A percentile compares a stretch with the other conserved stretches of the same genome.
These are phyloP conservation scores for Lasioglossum lativentre DNA, from an alignment of 2,888 invertebrate species.

Conservation along the genomic window DNA sequence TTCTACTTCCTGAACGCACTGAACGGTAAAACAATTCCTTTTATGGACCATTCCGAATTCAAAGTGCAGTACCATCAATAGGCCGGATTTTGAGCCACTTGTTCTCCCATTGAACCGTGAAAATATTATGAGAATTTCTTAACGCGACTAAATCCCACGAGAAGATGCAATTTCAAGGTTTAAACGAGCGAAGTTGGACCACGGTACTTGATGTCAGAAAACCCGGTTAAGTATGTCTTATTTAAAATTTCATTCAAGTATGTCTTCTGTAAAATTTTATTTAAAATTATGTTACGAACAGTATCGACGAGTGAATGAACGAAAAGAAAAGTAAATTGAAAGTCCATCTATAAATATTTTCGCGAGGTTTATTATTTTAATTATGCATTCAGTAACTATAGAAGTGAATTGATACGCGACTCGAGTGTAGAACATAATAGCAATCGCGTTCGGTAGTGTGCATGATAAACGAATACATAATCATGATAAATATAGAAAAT, in stretches of 20 bases:
- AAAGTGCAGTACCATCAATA: not conserved
- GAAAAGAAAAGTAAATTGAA: not conserved
- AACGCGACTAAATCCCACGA: not conserved
- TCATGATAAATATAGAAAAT: not conserved
- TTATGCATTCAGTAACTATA: not conserved
- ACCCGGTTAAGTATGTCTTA: not conserved
- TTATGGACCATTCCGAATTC: not conserved
- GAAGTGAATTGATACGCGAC: not conserved
- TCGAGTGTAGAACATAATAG: not conserved
- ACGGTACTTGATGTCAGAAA: not conserved
- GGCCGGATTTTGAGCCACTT: not conserved
- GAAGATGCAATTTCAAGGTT: not conserved
- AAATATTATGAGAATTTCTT: not conserved
- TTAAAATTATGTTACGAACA: not conserved
- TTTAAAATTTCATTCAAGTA: not conserved
- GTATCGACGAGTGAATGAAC: not conserved
- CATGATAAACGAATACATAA: not conserved
- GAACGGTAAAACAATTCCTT: slow-evolving; percentile 9
- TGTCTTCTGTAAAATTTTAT: not conserved
- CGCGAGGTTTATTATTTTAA: not conserved
- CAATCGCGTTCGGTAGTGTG: not conserved
- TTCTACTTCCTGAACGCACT: not conserved
- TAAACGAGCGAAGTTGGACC: not conserved
- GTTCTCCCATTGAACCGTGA: not conserved
- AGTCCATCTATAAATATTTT: not conserved